Evolutionary conservation across 2,113 vertebrate species (phyloP), one percentile per base, ranked within the genome.

Genomic region (Lophius piscatorius): DNA sequence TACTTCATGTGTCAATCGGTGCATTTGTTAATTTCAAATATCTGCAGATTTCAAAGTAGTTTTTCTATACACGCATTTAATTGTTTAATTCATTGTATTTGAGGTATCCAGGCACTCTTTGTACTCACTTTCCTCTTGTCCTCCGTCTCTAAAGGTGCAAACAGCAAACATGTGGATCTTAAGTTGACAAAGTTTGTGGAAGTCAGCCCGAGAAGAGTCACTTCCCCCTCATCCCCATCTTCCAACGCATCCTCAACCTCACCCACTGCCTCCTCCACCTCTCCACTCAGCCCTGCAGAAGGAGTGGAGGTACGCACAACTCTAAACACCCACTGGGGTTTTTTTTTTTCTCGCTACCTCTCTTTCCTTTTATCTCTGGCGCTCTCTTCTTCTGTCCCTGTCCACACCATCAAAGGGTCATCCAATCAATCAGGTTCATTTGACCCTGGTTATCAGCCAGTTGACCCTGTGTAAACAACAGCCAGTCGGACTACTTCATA

Each of bases 131-230:
- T 47, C 20, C 2, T 18, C 13, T 22, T 22, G 3, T 22, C 34
- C 24, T 34, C 28, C 16, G 24, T 34, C 31, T 63, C 51, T 67
- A 66, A 88, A 95, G 94, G 92, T 88, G 86, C 93, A 84, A 96
- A 94, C 83, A 94, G 91, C 84, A 94, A 91, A 61, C 91, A 94
- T 40, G 76, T 95, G 80, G 95, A 99, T 82, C 89, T 94, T 82
- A 97, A 96, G 85, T 89, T 97, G 79, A 97, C 94, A 92, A 95
- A 93, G 80, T 86, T 94, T 76, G 84, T 91, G 56, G 95, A 97
- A 74, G 63, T 90, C 84, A 91, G 91, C 81, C 93, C 94, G 77
- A 92, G 95, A 88, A 93, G 92, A 87, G 85, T 79, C 74, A 88
- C 91, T 83, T 94, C 88, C 20, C 82, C 88, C 65, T 84, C 45